Base-by-base conservation (phyloP, 2,797 vertebrate genomes). In the Tadarida brasiliensis region DNA sequence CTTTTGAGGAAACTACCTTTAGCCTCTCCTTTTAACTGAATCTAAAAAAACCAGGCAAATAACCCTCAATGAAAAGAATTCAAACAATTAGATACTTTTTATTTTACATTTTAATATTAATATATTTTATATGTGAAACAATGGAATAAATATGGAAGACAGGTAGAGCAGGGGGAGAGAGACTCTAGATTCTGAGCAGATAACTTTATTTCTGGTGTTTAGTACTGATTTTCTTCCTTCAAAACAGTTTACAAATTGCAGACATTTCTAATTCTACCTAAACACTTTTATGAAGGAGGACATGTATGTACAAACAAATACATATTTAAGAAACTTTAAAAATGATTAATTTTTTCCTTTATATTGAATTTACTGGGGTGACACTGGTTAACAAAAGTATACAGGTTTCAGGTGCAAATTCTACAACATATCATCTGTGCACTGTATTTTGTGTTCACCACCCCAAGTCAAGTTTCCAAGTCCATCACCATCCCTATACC, bases 31-130 rank as follows among this genome's bases (percentile, higher is more conserved):
- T 71, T 91, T 49, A 84, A 91, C 30, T 76, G 1, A 24, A 90
- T 76, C 47, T 88, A 83, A 71, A 19, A 19, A 94, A 90, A 70
- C 10, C 15, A 67, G 73, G 47, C 7, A 80, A 93, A 74, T 78
- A 11, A 61, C 11, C 7, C 12, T 56, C 17, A 78, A 33, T 81
- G 26, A 57, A 93, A 93, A 84, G 3, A 93, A 59, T 3, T 47
- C 71, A 35, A 24, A 65, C 24, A 20, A 81, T 49, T 88, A 57
- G 6, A 33, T 70, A 76, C 20, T 17, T 30, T 44, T 80, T 81
- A 22, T 59, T 95, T 76, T 76, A 65, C 28, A 54, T 76, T 94
- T 54, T 84, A 88, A 87, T 92, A 77, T 51, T 51, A 39, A 49
- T 90, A 35, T 20, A 54, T 47, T 88, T 71, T 17, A 54, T n/a